Evolutionary conservation across 2,888 invertebrate genomes (phyloP), one percentile per base, ranked within the genome.

Genomic region (Nemapogon koenigi): DNA sequence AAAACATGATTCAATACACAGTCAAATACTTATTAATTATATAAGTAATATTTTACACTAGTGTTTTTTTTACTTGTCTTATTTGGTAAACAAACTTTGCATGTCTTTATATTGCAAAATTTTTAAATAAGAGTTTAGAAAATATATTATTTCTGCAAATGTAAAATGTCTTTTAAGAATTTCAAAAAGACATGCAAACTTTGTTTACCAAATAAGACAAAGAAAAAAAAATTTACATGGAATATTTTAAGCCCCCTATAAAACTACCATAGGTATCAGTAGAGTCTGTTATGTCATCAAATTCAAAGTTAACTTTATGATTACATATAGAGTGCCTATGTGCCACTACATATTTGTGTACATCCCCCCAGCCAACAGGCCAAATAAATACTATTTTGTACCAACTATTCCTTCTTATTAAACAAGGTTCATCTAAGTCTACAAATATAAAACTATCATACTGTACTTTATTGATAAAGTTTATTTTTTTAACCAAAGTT

Each of bases 371-470:
- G 43, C 62, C 57, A 38, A 48, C 49, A 16, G 71, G 70, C 80
- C 80, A 80, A 17, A 49, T 49, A 50, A 80, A 72, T 42, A 51
- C 59, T 33, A 80, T 63, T 55, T 59, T 67, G 43, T 79, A 76
- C 76, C 72, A 76, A 36, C 62, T 57, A 48, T 71, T 62, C 50
- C 66, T 73, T 48, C 67, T 67, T 16, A 80, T 53, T 41, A 75
- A 63, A 45, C 68, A 64, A 10, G 79, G 73, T 42, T 75, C 66
- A 32, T 54, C 50, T 19, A 81, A 57, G 38, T 65, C 61, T 43
- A 81, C 63, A 39, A 67, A 63, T 43, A 79, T 60, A 43, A 62
- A 53, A 29, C 72, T 63, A 51, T 79, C 72, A 60, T 72, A 79
- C 40, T 71, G 64, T 28, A 76, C 64, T 35, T 59, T 61, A 42